A percentile compares a stretch with the other conserved stretches of the same genome.
These are phyloP conservation scores for Rhabdomys dilectus DNA, from an alignment of 2,113 vertebrate genomes.

Conservation along the genomic window DNA sequence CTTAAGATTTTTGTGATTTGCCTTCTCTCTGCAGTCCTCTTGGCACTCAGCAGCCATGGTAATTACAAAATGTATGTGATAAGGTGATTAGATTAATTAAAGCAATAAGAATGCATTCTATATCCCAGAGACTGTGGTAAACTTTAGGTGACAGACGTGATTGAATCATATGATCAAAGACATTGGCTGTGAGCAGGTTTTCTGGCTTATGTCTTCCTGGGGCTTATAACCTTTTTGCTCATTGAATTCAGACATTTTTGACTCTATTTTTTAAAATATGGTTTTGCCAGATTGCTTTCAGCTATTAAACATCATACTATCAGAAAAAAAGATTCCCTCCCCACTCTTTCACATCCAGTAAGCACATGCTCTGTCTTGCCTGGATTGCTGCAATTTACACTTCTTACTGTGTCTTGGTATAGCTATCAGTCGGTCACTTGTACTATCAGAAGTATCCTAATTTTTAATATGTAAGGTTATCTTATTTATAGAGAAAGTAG, in stretches of 20 bases:
- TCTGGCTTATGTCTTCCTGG: background rate
- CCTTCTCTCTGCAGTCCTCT: background rate
- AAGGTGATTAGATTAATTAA: slow-evolving; percentile 6
- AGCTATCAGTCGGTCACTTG: background rate
- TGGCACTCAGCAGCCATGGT: background rate
- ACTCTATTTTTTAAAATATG: background rate
- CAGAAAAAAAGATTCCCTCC: background rate
- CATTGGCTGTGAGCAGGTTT: background rate
- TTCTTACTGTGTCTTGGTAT: background rate
- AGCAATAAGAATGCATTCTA: background rate
- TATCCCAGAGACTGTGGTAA: background rate
- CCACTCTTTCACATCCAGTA: background rate
- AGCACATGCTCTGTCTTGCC: background rate
- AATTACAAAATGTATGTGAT: background rate
- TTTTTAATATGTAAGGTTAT: background rate
- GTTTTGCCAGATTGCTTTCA: background rate
- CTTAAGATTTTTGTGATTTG: background rate
- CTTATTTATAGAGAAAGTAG: background rate
- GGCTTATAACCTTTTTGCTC: background rate
- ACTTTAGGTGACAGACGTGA: background rate
- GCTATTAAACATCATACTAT: background rate
- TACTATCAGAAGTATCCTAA: background rate
- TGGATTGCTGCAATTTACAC: background rate
- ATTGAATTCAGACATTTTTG: background rate
- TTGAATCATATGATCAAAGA: background rate